Percentiles rank a stretch among this genome's conserved stretches.
Evolutionary conservation across 2,113 vertebrate species (phyloP).

Genomic region (Perca flavescens): DNA sequence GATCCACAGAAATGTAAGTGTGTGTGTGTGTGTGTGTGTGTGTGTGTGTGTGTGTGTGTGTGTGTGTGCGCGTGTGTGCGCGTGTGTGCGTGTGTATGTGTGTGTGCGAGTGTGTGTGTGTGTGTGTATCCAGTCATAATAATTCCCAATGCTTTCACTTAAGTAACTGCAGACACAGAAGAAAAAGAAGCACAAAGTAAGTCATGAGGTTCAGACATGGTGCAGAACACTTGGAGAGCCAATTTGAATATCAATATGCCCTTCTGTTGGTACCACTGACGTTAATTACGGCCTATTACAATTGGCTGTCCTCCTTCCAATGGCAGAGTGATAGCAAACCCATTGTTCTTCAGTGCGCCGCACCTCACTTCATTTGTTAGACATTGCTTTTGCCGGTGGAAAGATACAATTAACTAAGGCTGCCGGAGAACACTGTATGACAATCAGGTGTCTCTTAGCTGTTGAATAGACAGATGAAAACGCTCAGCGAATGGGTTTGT

Average conservation of each 20-base stretch:
- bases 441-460: constrained; percentile 60
- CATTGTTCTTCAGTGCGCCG: constrained; percentile 68
- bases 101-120: background rate
- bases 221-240: constrained; percentile 33
- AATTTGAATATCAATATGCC: constrained; percentile 75
- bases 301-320: constrained; percentile 75
- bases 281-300: constrained; percentile 81
- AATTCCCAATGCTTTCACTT: background rate
- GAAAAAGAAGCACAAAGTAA: constrained; percentile 22
- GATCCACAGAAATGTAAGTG: constrained; percentile 88
- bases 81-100: constrained; percentile 4
- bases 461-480: constrained; percentile 46
- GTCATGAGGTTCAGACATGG: constrained; percentile 41
- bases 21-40: constrained; percentile 11
- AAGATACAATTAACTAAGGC: constrained; percentile 75
- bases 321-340: constrained; percentile 65
- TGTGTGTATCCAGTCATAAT: background rate
- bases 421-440: constrained; percentile 57
- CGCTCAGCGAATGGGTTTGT: constrained; percentile 36
- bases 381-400: constrained; percentile 56
- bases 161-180: constrained; percentile 29
- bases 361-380: constrained; percentile 72
- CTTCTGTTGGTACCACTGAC: constrained; percentile 68
- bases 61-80: constrained; percentile 9
- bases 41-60: background rate